A percentile compares a stretch with the other conserved stretches of the same genome.
Evolutionary conservation across 2,888 invertebrate species (phyloP).

Genomic region (Sesia apiformis): DNA sequence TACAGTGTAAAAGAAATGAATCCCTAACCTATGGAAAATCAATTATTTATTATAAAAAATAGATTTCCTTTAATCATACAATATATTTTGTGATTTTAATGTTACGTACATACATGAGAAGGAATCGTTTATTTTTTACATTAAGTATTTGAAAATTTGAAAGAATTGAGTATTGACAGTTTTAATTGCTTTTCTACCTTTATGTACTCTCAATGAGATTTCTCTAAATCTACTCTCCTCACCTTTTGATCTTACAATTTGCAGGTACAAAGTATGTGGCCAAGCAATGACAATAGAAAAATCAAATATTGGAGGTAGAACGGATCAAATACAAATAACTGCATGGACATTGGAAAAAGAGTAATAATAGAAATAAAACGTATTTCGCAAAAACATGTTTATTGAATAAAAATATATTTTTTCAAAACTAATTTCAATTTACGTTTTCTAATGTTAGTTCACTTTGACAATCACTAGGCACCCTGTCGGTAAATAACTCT

Average conservation of each 20-base stretch:
- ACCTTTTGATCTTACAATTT: constrained; percentile 1
- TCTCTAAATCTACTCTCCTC: too few species aligned
- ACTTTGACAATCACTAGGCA: constrained; percentile 66
- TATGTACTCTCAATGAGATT: too few species aligned
- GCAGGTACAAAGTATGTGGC: constrained; percentile 49
- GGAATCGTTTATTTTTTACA: too few species aligned
- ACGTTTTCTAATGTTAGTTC: constrained; percentile 52
- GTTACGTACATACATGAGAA: too few species aligned
- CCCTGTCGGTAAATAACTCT: constrained; percentile 63
- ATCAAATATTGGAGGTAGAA: constrained; percentile 55
- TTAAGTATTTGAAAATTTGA: too few species aligned
- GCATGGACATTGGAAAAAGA: constrained; percentile 48
- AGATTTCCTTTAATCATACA: too few species aligned
- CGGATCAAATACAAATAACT: constrained; percentile 54
- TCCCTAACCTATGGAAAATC: too few species aligned
- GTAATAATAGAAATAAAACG: constrained; percentile 20
- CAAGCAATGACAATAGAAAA: constrained; percentile 66
- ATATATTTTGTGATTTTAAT: too few species aligned
- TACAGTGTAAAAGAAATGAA: too few species aligned
- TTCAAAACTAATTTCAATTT: constrained; percentile 21
- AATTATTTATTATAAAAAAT: too few species aligned
- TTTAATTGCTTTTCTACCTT: too few species aligned
- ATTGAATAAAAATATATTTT: constrained; percentile 3
- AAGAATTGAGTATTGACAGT: too few species aligned
- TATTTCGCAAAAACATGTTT: constrained; percentile 4